Evolutionary conservation across 2,888 invertebrate genomes (phyloP), one percentile per base, ranked within the genome.

Genomic region (Pelosia muscerda): DNA sequence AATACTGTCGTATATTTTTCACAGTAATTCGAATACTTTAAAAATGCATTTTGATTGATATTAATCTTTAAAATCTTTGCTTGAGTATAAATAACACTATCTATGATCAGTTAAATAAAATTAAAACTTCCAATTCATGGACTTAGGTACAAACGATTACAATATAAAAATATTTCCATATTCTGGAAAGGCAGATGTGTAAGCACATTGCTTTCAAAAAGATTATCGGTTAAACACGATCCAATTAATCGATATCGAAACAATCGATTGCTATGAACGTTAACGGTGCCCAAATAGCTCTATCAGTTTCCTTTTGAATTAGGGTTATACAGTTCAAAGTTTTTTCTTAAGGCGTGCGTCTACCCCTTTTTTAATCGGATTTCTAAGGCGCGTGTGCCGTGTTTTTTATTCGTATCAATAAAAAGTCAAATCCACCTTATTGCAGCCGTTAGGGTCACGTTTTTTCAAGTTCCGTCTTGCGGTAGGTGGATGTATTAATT

Each of bases 351-450:
- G 90, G 84, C 90, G 86, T 87, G 86, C 87, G 89, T 89, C 91
- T 90, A 92, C 93, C 94, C 93, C 93, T 94, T 94, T 92, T 93
- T 92, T 94, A 94, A 93, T 93, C 92, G 91, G 92, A 92, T 93
- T 90, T 90, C 76, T 80, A 83, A 88, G 92, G 89, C 93, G 92
- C 93, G 94, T 94, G 94, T 91, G 87, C 82, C 76, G 73, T 65
- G 84, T 90, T 94, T 94, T 93, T 92, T 92, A 83, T 81, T 73
- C 60, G 61, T 75, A 75, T 82, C 75, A 84, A 90, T 91, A 92
- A 94, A 94, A 93, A 93, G 83, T 84, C 84, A 84, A 86, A 90
- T 92, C 88, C 91, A 94, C 91, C 93, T 93, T 92, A 92, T 88
- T 89, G 92, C 91, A 91, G 90, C 92, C 92, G 92, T 92, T 90